Evolutionary conservation across 2,113 vertebrate species (phyloP).

Genomic region (Stomatorhinus ivindoensis): DNA sequence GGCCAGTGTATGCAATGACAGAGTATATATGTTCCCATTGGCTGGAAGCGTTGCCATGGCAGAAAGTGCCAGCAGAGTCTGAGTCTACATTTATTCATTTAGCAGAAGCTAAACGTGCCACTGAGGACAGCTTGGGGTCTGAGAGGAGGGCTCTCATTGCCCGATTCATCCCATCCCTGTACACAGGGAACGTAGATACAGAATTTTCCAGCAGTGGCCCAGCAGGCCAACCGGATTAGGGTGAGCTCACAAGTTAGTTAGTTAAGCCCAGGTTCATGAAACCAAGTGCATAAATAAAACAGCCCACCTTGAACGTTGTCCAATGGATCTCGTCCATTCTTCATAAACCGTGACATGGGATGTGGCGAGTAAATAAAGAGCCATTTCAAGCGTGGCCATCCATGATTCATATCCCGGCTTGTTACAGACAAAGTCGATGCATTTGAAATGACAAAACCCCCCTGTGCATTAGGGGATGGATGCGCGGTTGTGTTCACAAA

Average conservation of each 20-base stretch:
- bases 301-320: background rate
- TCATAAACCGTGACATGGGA: background rate
- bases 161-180: background rate
- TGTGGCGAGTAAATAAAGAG: background rate
- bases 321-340: background rate
- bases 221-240: background rate
- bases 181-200: background rate
- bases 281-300: background rate
- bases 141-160: background rate
- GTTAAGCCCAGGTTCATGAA: background rate
- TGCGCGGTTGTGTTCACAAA: background rate
- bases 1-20: background rate
- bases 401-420: background rate
- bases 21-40: background rate
- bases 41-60: background rate
- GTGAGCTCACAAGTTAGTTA: background rate
- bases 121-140: background rate
- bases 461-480: background rate
- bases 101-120: background rate
- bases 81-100: too few relatives aligned
- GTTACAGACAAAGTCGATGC: background rate
- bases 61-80: background rate
- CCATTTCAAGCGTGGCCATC: background rate
- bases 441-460: background rate
- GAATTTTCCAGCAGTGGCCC: background rate